Percentiles rank a stretch among this genome's conserved stretches.
These are phyloP conservation scores for Rhingia campestris DNA, from an alignment of 2,888 invertebrate genomes.

Conservation along the genomic window DNA sequence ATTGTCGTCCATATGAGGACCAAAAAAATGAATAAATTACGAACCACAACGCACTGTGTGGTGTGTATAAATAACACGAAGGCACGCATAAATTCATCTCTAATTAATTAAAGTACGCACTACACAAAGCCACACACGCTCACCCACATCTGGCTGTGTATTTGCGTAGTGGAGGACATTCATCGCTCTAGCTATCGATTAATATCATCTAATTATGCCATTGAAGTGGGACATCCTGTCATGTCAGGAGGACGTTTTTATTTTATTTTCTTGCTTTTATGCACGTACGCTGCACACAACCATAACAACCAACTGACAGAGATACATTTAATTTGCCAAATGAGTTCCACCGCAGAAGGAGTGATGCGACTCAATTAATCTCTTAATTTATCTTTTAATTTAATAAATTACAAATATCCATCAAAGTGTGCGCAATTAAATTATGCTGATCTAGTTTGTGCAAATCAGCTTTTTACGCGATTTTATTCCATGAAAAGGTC, in stretches of 20 bases:
- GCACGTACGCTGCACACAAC: not conserved
- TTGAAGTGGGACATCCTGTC: conserved; percentile 47
- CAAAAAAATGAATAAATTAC: conserved; percentile 36
- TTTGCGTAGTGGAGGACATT: conserved; percentile 7
- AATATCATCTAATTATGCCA: conserved; percentile 60
- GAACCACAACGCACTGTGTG: conserved; percentile 5
- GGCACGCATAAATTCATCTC: conserved; percentile 26
- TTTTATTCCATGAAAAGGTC: not conserved
- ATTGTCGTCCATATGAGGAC: conserved; percentile 4
- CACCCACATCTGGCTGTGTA: not conserved
- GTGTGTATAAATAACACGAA: not conserved
- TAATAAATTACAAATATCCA: conserved; percentile 13
- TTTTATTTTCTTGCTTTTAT: not conserved
- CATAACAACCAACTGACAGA: conserved; percentile 4
- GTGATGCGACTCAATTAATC: not conserved
- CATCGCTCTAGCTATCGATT: conserved; percentile 32
- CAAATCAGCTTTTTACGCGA: not conserved
- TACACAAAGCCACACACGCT: conserved; percentile 12
- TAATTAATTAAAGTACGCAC: conserved; percentile 60
- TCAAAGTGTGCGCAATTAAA: not conserved
- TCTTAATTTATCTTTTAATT: conserved; percentile 32
- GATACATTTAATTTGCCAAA: conserved; percentile 28
- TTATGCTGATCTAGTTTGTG: conserved; percentile 23
- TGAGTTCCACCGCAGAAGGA: conserved; percentile 6
- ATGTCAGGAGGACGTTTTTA: conserved; percentile 21